Percentiles rank a stretch among this genome's conserved stretches.
Evolutionary conservation across 2,888 invertebrate genomes (phyloP).

Genomic region (Andrena dorsata): DNA sequence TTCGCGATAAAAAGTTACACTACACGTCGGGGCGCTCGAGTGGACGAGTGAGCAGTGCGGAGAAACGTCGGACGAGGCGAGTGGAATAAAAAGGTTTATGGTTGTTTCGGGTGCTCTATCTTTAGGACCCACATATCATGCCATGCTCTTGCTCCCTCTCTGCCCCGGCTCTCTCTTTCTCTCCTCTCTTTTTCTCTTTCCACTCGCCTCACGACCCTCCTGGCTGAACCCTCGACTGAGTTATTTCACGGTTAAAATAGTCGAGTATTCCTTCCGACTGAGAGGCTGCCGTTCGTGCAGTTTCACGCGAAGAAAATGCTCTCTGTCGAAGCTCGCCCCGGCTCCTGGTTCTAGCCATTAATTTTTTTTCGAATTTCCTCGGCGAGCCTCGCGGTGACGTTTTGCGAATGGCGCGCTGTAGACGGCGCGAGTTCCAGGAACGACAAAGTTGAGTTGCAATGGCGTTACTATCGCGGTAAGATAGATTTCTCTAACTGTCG

Average conservation of each 20-base stretch:
- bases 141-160: constrained; percentile 66
- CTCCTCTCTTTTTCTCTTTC: constrained; percentile 52
- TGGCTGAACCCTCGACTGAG: constrained; percentile 76
- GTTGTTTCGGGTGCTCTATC: constrained; percentile 81
- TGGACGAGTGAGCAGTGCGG: constrained; percentile 25
- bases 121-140: constrained; percentile 81
- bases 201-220: constrained; percentile 66
- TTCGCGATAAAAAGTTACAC: constrained; percentile 34
- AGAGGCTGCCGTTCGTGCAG: constrained; percentile 61
- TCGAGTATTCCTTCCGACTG: constrained; percentile 76
- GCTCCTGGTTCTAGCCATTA: neutral
- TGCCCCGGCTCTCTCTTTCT: constrained; percentile 6
- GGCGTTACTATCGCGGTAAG: no score
- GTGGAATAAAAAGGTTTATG: constrained; percentile 77
- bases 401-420: neutral
- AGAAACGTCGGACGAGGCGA: constrained; percentile 52
- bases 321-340: constrained; percentile 31
- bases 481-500: no score
- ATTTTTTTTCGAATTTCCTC: constrained; percentile 13
- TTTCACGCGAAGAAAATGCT: constrained; percentile 65
- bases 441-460: neutral
- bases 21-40: constrained; percentile 26
- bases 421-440: neutral
- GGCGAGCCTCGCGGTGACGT: neutral
- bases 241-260: constrained; percentile 84